Evolutionary conservation across 1,140 invertebrate species (phyloP).

Genomic region (Heterodera carotae): DNA sequence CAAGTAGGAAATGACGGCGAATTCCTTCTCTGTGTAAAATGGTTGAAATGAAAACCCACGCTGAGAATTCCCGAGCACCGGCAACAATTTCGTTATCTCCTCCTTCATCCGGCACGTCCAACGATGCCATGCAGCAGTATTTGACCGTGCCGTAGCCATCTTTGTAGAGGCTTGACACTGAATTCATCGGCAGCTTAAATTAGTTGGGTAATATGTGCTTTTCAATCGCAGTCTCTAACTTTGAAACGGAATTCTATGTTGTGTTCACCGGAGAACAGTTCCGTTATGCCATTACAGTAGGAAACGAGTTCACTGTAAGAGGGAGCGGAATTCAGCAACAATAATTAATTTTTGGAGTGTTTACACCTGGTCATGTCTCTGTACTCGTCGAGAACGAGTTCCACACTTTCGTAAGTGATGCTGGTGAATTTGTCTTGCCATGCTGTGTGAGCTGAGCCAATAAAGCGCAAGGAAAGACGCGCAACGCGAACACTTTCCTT

Average conservation of each 20-base stretch:
- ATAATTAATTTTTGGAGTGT: neutral
- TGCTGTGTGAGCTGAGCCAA: slow-evolving; percentile 50
- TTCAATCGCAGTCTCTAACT: slow-evolving; percentile 27
- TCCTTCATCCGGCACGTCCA: slow-evolving; percentile 54
- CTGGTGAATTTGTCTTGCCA: slow-evolving; percentile 50
- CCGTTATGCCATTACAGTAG: slow-evolving; percentile 51
- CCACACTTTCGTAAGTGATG: slow-evolving; percentile 48
- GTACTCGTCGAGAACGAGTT: slow-evolving; percentile 57
- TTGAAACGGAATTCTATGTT: slow-evolving; percentile 47
- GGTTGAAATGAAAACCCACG: slow-evolving; percentile 7
- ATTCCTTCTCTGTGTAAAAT: slow-evolving; percentile 45
- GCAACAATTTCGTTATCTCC: slow-evolving; percentile 58
- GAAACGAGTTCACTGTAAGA: slow-evolving; percentile 44
- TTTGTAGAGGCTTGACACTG: slow-evolving; percentile 52
- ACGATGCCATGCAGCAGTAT: slow-evolving; percentile 49
- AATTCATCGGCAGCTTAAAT: slow-evolving; percentile 54
- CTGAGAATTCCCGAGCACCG: slow-evolving; percentile 34
- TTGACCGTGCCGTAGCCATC: slow-evolving; percentile 47
- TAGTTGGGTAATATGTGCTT: neutral
- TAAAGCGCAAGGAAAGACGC: slow-evolving; percentile 48
- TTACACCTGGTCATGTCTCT: slow-evolving; percentile 54
- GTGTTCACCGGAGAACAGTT: slow-evolving; percentile 52
- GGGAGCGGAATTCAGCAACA: neutral
- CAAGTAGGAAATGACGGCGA: slow-evolving; percentile 48
- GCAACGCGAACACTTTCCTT: slow-evolving; percentile 45